Evolutionary conservation across 2,113 vertebrate genomes (phyloP).

Genomic region (Phylloscopus trochiloides): DNA sequence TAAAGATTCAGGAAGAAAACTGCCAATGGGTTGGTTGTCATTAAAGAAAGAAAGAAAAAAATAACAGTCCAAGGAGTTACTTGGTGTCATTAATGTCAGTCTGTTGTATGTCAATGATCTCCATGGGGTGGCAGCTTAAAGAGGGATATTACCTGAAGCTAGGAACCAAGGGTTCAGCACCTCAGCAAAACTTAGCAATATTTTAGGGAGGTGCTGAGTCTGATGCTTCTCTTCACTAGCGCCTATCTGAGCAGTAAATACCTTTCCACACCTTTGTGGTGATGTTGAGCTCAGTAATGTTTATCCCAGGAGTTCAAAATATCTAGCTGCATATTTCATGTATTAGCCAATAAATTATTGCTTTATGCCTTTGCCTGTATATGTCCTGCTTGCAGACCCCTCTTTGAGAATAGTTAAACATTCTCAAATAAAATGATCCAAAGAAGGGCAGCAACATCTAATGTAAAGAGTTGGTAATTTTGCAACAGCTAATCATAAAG

Average conservation of each 20-base stretch:
- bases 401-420: neutral
- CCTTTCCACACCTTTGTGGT: rapidly evolving
- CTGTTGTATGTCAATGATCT: neutral
- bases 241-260: neutral
- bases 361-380: neutral
- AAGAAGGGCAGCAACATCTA: neutral
- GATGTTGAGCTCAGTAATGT: neutral
- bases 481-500: neutral
- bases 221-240: neutral
- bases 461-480: neutral
- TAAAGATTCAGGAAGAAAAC: neutral
- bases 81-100: neutral
- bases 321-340: neutral
- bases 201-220: neutral
- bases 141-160: neutral
- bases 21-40: neutral
- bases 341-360: neutral
- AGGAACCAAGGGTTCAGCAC: neutral
- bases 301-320: neutral
- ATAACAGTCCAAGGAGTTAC: neutral
- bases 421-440: neutral
- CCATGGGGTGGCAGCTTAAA: neutral
- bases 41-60: neutral
- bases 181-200: neutral
- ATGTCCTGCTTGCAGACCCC: neutral